Evolutionary conservation across 2,113 vertebrate species (phyloP), one percentile per base, ranked within the genome.

Genomic region (Anoplopoma fimbria): DNA sequence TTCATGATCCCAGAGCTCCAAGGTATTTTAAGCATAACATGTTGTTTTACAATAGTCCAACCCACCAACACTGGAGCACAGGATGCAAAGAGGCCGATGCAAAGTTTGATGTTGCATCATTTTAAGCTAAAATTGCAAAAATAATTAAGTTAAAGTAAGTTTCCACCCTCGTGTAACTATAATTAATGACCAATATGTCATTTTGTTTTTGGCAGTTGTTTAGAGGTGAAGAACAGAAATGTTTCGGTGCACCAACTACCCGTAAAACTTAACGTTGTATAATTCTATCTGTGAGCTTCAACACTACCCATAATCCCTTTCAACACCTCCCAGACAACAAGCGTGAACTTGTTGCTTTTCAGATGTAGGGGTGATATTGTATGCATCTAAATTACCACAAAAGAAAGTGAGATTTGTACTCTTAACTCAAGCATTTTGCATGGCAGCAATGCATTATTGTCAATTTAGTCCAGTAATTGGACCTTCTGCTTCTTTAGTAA

Each of bases 21-120:
- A 63, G 62, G 79, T 92, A 83, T 87, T 89, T 92, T 85, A 81
- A 92, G 81, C 73, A 87, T 31, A 84, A 86, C 83, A 87, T 90
- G 86, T 83, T 89, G 77, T 89, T 88, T 70, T 64, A 85, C 62
- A 21, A 9, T 19, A 72, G 13, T 25, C n/a, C 5, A 14, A 25
- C 53, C 21, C 7, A 23, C n/a, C 42, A n/a, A n/a, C 17, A 17
- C 25, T 25, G 53, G 23, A 80, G n/a, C 17, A n/a, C 0, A n/a
- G 6, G 55, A 38, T 12, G 27, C 31, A 21, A 36, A 57, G 25
- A 77, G 10, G 45, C 34, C n/a, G 19, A 40, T 6, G 2, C 4
- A 21, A 74, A 60, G 53, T 75, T 67, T 33, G 25, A 40, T 63
- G 51, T 9, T 75, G 27, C 29, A 19, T 19, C 19, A 17, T 17